A percentile compares a stretch with the other conserved stretches of the same genome.
phyloP scores from a whole-genome alignment of 2,113 vertebrate species.

The Lathamus discolor region DNA sequence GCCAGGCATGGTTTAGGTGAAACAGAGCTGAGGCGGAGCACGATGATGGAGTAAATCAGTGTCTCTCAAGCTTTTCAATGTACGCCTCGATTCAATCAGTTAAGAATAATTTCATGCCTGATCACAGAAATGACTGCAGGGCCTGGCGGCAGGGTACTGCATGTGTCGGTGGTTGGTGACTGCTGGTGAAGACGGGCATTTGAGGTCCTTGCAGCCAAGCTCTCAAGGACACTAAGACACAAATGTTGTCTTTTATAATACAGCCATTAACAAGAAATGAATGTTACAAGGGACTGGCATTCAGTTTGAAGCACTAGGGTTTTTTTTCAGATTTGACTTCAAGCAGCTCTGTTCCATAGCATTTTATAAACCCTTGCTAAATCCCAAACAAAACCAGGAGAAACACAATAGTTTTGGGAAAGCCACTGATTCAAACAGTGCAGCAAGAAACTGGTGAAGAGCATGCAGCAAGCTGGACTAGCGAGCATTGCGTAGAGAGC shows the following conservation, averaged over 20 bases:
- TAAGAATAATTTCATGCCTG: constrained; percentile 46
- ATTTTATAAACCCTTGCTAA: neutral
- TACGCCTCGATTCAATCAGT: constrained; percentile 24
- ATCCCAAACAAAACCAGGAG: neutral
- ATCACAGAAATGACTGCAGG: constrained; percentile 44
- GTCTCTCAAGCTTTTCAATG: constrained; percentile 28
- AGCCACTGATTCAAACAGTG: neutral
- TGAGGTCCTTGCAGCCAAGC: neutral
- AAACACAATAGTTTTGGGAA: neutral
- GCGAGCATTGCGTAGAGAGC: fast-evolving
- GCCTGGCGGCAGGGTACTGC: neutral
- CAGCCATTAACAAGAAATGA: constrained; percentile 10
- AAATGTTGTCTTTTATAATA: constrained; percentile 6
- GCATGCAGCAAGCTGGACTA: neutral
- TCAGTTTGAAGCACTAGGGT: neutral
- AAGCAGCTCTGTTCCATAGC: neutral
- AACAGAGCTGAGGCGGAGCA: neutral
- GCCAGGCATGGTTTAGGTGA: neutral
- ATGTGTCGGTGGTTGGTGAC: neutral
- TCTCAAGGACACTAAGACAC: constrained; percentile 1
- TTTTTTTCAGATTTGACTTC: neutral
- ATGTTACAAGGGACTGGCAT: neutral
- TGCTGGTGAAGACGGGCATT: neutral
- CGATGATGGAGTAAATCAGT: neutral
- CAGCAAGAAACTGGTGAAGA: neutral